Base-by-base conservation (phyloP, 2,797 vertebrate genomes). In the Etheostoma nigrum region DNA sequence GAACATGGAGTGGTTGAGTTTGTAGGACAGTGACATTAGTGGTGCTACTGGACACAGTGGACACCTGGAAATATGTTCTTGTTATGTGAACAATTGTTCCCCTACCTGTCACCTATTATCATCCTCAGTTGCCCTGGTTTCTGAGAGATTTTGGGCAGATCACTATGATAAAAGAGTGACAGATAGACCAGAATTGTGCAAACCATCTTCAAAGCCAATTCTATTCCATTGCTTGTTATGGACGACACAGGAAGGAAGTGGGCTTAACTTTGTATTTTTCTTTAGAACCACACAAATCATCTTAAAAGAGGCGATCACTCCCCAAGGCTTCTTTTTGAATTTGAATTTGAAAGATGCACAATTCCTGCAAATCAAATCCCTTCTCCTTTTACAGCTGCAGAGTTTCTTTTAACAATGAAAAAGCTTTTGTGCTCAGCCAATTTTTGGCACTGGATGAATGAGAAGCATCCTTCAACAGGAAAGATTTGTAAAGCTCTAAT, bases 341-440 rank as follows among this genome's bases (percentile, higher is more conserved):
- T 45, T 9, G 1, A 79, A 79, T 85, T 80, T 61, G 47, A 67
- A 52, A 55, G 71, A 83, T 53, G 47, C 42, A 52, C 58, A 52
- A 54, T 40, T 68, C 47, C 48, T 51, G 72, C 48, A 73, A 71
- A 86, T 83, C 33, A 67, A 83, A 85, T 84, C 55, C 67, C 23
- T 21, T 53, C 55, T 30, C 2, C 67, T 86, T 67, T 78, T 40
- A 72, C 23, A 18, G 62, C 69, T 49, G 33, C 33, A 49, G 52
- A 75, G 72, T 64, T 33, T 82, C 19, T 76, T 61, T 71, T 42
- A 70, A 69, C 53, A 78, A 64, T 61, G 60, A 73, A 81, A 70
- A 53, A 12, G 0, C 58, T 82, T 74, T 75, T 62, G 42, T 77
- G 54, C 57, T 54, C 4, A 0, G 60, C 74, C 74, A 86, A 53